These are phyloP conservation scores for Dunckerocampus dactyliophorus DNA, from an alignment of 2,113 vertebrate genomes.

Conservation along the genomic window DNA sequence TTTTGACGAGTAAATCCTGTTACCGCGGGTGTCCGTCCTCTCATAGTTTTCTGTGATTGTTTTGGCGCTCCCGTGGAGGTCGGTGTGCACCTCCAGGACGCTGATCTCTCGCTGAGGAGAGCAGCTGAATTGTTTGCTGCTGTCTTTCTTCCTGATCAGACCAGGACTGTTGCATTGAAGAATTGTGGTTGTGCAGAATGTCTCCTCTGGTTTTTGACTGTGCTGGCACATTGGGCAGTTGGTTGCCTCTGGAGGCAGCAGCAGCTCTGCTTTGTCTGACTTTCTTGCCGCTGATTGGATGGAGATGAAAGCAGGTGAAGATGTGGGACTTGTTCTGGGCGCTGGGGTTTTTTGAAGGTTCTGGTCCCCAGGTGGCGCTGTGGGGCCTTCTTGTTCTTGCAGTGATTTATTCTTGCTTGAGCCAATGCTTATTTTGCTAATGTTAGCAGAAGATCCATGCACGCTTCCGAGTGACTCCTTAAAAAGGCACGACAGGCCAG, in stretches of 20 bases:
- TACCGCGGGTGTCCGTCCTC: slow-evolving; percentile 76
- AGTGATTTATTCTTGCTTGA: slow-evolving; percentile 67
- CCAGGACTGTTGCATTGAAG: slow-evolving; percentile 48
- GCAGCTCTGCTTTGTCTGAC: slow-evolving; percentile 26
- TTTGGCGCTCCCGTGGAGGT: slow-evolving; percentile 62
- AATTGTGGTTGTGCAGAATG: slow-evolving; percentile 51
- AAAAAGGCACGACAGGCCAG: slow-evolving; percentile 78
- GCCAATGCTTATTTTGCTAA: slow-evolving; percentile 75
- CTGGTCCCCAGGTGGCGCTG: slow-evolving; percentile 21
- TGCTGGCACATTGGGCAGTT: slow-evolving; percentile 40
- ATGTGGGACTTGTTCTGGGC: slow-evolving; percentile 66
- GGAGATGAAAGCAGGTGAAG: slow-evolving; percentile 83
- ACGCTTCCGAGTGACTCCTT: slow-evolving; percentile 77
- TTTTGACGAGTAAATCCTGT: slow-evolving; percentile 73
- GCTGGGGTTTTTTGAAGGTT: slow-evolving; percentile 49
- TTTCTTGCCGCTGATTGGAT: slow-evolving; percentile 82
- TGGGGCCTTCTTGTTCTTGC: slow-evolving; percentile 12
- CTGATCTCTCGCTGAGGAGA: slow-evolving; percentile 71
- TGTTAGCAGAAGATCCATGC: slow-evolving; percentile 59
- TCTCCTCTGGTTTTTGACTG: slow-evolving; percentile 41
- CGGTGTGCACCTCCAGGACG: slow-evolving; percentile 77
- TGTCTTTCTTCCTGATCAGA: slow-evolving; percentile 32
- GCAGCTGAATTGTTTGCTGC: slow-evolving; percentile 19
- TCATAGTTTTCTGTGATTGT: slow-evolving; percentile 78
- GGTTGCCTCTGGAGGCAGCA: slow-evolving; percentile 10